Base-by-base conservation (phyloP, 2,888 invertebrate genomes). In the Phaedon cochleariae region DNA sequence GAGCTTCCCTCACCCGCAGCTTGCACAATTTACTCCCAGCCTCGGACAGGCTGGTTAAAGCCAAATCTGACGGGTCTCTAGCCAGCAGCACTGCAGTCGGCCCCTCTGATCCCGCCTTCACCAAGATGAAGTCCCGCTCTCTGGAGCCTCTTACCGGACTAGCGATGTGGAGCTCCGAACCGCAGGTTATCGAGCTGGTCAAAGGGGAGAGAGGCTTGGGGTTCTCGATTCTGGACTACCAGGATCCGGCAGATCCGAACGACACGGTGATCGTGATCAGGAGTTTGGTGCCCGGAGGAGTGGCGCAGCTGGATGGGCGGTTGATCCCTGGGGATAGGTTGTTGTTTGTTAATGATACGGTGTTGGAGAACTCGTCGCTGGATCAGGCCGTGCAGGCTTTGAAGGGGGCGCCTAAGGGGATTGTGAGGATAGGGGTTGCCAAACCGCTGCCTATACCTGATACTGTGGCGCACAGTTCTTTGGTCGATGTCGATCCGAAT, bases 121-220 rank as follows among this genome's bases (percentile, higher is more conserved):
- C 85, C 64, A 90, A 89, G 82, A 85, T 89, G 80, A 92, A 93
- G 81, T 95, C 95, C 59, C 90, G 98, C 72, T 98, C 98, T 29
- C 86, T 99, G 73, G 98, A 99, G 85, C 98, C 98, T n/a, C 87
- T 99, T 69, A 96, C 97, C 1, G 97, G 97, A 5, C 87, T 98
- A 74, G 98, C 98, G 41, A 97, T 98, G 94, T 99, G 98, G 98
- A 95, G 96, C 74, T 94, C 94, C 12, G 97, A 98, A 79, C 96
- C 98, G 48, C 95, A 98, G 83, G 92, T 97, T 70, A 97, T 99
- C 75, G 96, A 98, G 85, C 86, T 99, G 75, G 90, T 94, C 65
- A 99, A 99, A 85, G 98, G 97, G 70, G 97, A 98, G 83, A 90
- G 97, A 67, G 99, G 99, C 12, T 89, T 99, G 65, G 99, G 99